A percentile compares a stretch with the other conserved stretches of the same genome.
These are phyloP conservation scores for Drymonia ruficornis DNA, from an alignment of 2,888 invertebrate genomes.

Conservation along the genomic window DNA sequence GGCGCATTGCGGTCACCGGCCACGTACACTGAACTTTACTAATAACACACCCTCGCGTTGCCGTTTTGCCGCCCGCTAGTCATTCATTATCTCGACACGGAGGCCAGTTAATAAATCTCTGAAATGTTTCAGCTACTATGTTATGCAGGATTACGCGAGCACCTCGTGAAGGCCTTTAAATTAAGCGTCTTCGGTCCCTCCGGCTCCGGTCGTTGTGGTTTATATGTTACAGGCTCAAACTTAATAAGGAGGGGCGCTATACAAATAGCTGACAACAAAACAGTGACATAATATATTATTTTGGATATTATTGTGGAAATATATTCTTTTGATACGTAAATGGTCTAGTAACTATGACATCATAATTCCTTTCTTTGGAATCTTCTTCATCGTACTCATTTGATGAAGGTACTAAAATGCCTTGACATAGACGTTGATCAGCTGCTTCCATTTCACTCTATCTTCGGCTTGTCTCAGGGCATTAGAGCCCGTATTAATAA, in stretches of 20 bases:
- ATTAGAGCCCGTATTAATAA: too few species aligned
- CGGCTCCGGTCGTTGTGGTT: constrained; percentile 43
- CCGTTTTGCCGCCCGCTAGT: constrained; percentile 24
- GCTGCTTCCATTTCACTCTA: too few species aligned
- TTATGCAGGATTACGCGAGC: constrained; percentile 58
- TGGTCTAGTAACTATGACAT: too few species aligned
- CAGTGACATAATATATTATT: neutral
- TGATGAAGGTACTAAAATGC: too few species aligned
- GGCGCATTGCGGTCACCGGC: constrained; percentile 1
- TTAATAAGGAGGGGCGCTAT: constrained; percentile 51
- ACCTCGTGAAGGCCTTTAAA: constrained; percentile 49
- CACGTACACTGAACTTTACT: constrained; percentile 18
- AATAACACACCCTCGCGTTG: constrained; percentile 27
- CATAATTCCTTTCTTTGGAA: too few species aligned
- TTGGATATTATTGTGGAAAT: neutral
- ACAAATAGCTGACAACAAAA: constrained; percentile 43
- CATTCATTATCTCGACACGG: constrained; percentile 49
- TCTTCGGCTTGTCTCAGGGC: too few species aligned
- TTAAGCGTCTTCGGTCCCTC: constrained; percentile 50
- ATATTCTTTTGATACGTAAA: neutral
- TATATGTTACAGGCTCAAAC: constrained; percentile 58
- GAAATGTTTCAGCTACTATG: constrained; percentile 54
- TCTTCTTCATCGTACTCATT: too few species aligned
- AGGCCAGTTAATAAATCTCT: constrained; percentile 55
- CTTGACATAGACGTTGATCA: too few species aligned